phyloP scores from a whole-genome alignment of 2,797 vertebrate genomes.

The Myiotriccus ornatus region DNA sequence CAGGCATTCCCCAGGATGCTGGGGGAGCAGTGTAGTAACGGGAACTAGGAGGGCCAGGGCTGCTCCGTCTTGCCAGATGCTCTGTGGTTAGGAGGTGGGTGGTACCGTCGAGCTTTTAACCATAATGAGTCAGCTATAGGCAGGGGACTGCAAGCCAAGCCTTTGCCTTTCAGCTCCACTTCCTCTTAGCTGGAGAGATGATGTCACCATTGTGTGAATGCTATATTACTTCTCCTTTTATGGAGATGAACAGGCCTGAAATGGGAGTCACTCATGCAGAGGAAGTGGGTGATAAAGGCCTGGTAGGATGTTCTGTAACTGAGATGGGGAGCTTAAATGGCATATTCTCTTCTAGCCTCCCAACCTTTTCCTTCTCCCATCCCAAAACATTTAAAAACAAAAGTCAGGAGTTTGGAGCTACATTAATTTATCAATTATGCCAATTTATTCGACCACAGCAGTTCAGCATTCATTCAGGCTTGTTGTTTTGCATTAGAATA shows the following conservation, averaged over 20 bases:
- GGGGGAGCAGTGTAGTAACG: background rate
- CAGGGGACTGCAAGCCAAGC: conserved; percentile 43
- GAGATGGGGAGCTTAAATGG: background rate
- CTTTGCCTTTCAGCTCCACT: conserved; percentile 63
- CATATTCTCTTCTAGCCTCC: background rate
- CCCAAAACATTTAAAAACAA: background rate
- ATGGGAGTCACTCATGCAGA: conserved; percentile 56
- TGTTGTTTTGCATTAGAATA: background rate
- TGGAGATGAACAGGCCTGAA: conserved; percentile 72
- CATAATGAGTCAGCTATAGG: conserved; percentile 68
- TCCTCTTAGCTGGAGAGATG: conserved; percentile 73
- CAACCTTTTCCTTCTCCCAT: background rate
- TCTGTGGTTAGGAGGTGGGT: conserved; percentile 12
- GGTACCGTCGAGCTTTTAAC: background rate
- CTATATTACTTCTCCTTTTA: conserved; percentile 77
- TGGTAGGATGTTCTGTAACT: conserved; percentile 23
- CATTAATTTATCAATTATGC: background rate
- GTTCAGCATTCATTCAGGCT: background rate
- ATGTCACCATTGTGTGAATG: conserved; percentile 72
- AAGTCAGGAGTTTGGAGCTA: background rate
- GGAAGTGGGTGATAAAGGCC: conserved; percentile 71
- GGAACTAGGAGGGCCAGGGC: background rate
- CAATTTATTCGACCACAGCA: background rate
- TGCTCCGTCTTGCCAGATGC: background rate
- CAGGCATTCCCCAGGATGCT: accelerated